These are phyloP conservation scores for Cyclophora punctaria DNA, from an alignment of 2,888 invertebrate species.

Conservation along the genomic window DNA sequence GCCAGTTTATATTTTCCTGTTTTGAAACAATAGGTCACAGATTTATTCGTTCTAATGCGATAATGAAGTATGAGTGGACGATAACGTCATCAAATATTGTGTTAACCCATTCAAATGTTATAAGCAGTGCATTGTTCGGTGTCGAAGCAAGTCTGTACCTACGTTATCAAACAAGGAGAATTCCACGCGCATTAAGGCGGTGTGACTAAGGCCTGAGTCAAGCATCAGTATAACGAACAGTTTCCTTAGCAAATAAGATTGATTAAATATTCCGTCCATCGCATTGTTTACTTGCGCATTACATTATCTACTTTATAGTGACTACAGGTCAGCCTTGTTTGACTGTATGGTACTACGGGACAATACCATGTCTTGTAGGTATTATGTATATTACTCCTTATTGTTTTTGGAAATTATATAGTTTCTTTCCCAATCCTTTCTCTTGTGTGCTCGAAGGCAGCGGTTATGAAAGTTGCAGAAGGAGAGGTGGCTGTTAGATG, in stretches of 20 bases:
- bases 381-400: no score
- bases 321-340: no score
- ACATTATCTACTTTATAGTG: background rate
- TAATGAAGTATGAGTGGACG: conserved; percentile 2
- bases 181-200: background rate
- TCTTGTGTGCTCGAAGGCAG: no score
- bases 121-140: conserved; percentile 2
- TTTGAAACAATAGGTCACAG: background rate
- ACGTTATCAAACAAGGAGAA: no score
- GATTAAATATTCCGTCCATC: background rate
- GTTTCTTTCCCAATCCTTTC: no score
- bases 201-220: background rate
- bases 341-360: no score
- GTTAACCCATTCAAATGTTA: background rate
- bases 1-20: background rate
- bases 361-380: no score
- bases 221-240: background rate
- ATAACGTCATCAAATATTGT: conserved; percentile 3
- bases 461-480: no score
- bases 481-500: no score
- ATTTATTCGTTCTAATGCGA: background rate
- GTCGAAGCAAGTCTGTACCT: no score
- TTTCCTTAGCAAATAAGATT: background rate
- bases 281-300: background rate
- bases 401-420: no score